phyloP scores from a whole-genome alignment of 2,113 vertebrate genomes.

The Empidonax alnorum region DNA sequence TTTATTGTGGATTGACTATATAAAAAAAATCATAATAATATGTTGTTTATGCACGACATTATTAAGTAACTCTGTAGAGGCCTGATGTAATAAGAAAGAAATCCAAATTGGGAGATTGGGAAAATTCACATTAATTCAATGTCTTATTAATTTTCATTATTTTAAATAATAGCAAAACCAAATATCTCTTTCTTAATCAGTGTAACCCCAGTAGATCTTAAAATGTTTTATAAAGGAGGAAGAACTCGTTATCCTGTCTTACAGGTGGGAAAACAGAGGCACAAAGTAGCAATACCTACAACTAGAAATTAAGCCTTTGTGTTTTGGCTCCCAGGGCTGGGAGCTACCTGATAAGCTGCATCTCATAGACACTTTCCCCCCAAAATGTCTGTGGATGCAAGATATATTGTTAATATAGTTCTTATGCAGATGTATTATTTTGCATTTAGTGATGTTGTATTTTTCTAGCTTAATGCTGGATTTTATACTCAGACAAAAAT shows the following conservation, averaged over 20 bases:
- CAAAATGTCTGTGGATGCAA: background rate
- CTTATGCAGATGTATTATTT: background rate
- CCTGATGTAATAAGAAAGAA: background rate
- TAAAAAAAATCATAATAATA: background rate
- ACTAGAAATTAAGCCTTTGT: background rate
- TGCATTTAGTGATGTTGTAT: background rate
- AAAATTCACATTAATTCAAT: conserved; percentile 24
- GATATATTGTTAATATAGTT: background rate
- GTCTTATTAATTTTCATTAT: conserved; percentile 12
- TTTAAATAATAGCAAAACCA: conserved; percentile 5
- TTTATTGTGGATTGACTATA: background rate
- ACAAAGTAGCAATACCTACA: conserved; percentile 28
- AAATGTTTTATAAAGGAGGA: conserved; percentile 7
- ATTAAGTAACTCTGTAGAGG: conserved; percentile 3
- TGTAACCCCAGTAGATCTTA: conserved; percentile 16
- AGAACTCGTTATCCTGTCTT: conserved; percentile 35
- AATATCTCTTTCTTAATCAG: conserved; percentile 42
- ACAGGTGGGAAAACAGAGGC: conserved; percentile 20
- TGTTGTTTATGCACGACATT: background rate
- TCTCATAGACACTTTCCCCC: background rate
- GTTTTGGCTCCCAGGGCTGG: background rate
- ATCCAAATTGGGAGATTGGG: background rate
- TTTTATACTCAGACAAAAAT: background rate
- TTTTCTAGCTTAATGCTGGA: background rate
- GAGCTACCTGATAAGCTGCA: background rate